Base-by-base conservation (phyloP, 2,888 invertebrate genomes). In the Tinea trinotella region DNA sequence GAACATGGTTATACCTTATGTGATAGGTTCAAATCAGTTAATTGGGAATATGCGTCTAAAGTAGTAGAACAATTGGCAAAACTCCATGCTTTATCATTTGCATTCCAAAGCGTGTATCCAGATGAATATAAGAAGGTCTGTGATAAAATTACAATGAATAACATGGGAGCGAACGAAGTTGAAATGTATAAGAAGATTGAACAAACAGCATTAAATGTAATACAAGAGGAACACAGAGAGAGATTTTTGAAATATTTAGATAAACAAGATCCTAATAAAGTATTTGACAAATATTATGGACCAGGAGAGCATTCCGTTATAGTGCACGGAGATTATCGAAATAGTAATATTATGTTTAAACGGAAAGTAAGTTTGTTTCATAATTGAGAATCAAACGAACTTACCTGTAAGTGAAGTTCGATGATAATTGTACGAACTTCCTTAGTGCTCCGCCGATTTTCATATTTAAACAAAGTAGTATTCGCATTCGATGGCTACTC, bases 61-160 rank as follows among this genome's bases (percentile, higher is more conserved):
- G 55, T 56, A n/a, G 50, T 58, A 1, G 52, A 56, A 24, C 24
- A 54, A 15, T 3, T 59, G 35, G 60, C 60, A 3, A 58, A 56
- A 24, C 56, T 58, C 17, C 60, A 60, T n/a, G 60, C 59, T 0
- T 34, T 58, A 3, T 57, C 57, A n/a, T n/a, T 58, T 12, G 58
- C 55, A 3, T 49, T 56, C 15, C 18, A 46, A 12, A 34, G 52
- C 6, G 53, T 56, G 15, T 46, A 55, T 15, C 56, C 57, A 3
- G 49, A 52, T 3, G 59, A 20, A 12, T 48, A 48, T 17, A 13
- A 20, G 7, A n/a, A 50, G 24, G 50, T 50, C 3, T 40, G n/a
- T 17, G 54, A 35, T 1, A 13, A 24, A 10, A 52, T 54, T 7
- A 7, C 6, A 30, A 30, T 5, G 30, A 30, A 30, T 10, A 5